Base-by-base conservation (phyloP, 2,888 invertebrate species). In the Creontiades dilutus region DNA sequence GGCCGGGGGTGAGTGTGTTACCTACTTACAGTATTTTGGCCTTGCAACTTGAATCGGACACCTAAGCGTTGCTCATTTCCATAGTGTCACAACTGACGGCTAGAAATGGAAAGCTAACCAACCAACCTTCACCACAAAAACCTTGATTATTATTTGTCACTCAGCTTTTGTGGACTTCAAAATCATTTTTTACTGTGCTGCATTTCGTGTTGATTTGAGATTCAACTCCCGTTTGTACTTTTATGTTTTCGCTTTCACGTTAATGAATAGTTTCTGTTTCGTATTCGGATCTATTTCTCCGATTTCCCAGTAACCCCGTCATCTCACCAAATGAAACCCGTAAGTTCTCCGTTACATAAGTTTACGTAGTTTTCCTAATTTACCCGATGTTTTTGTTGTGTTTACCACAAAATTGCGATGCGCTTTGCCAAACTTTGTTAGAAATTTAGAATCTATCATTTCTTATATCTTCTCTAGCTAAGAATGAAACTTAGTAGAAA, bases 251-350 rank as follows among this genome's bases (percentile, higher is more conserved):
- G 68, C 23, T 68, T 23, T 23, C 68, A 68, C 23, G 23, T 68
- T 68, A 23, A 68, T 68, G 68, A 19, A 61, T 2, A 68, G 23
- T 23, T 68, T 19, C 19, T 2, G 3, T 23, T 5, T 4, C 13
- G 5, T n/a, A 7, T 11, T 13, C 0, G 19, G 13, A 23, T 68
- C 3, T 9, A 23, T 13, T 68, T 19, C 13, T 23, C 23, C 27
- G 27, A 23, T 23, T 68, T n/a, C 61, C 9, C 27, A 27, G 19
- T 23, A 68, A 27, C 27, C 68, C 0, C 19, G 68, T 23, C 19
- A 27, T 23, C n/a, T 23, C 68, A 23, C 68, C 68, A 68, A 68
- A 68, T 68, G 68, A 68, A 68, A 68, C 68, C 68, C 68, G 68
- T 68, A 68, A 68, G 68, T 68, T 68, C 27, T 68, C 27, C 68